A percentile compares a stretch with the other conserved stretches of the same genome.
Evolutionary conservation across 1,140 invertebrate genomes (phyloP).

Genomic region (Atta texana): DNA sequence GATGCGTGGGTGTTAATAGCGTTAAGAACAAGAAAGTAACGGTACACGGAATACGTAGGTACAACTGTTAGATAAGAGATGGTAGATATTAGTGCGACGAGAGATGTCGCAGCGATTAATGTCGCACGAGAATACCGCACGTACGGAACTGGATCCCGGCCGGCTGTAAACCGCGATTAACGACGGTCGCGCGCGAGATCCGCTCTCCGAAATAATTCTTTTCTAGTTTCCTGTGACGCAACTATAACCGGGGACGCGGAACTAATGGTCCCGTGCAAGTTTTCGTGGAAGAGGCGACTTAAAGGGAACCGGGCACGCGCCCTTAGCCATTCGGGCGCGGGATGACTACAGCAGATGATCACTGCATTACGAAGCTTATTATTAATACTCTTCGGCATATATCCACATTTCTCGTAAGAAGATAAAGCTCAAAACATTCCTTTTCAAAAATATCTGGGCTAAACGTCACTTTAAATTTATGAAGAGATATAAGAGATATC

Average conservation of each 20-base stretch:
- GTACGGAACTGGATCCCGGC: neutral
- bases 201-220: constrained; percentile 42
- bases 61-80: constrained; percentile 55
- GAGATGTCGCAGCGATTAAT: constrained; percentile 48
- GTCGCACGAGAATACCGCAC: neutral
- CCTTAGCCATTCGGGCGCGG: constrained; percentile 37
- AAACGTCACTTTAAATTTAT: neutral
- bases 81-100: constrained; percentile 34
- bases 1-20: constrained; percentile 31
- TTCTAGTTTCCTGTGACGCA: constrained; percentile 45
- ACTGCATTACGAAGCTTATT: neutral
- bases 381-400: neutral
- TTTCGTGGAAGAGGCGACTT: constrained; percentile 55
- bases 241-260: constrained; percentile 26
- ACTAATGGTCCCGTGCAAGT: constrained; percentile 42
- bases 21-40: constrained; percentile 37
- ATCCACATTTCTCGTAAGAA: neutral
- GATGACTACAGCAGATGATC: constrained; percentile 20
- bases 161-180: constrained; percentile 25
- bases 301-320: constrained; percentile 55
- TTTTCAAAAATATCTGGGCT: neutral
- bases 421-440: neutral
- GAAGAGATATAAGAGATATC: no score
- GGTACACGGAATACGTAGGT: constrained; percentile 34
- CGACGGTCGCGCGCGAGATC: constrained; percentile 5